These are phyloP conservation scores for Aporrectodea caliginosa DNA, from an alignment of 1,140 invertebrate genomes.

Conservation along the genomic window DNA sequence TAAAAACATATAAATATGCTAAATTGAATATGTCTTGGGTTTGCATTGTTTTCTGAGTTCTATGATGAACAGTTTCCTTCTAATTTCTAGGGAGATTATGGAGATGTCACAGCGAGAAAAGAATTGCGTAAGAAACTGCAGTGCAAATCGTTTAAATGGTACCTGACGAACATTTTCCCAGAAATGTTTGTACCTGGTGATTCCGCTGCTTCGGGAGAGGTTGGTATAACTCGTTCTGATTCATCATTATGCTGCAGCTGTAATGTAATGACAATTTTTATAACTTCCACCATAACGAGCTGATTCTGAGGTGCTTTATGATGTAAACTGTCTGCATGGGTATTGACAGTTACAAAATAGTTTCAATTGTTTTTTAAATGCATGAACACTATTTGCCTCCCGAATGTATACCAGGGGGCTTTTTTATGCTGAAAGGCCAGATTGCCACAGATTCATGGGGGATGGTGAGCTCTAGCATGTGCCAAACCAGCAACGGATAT, in stretches of 20 bases:
- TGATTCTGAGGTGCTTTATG: neutral
- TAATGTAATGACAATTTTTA: neutral
- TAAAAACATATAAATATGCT: neutral
- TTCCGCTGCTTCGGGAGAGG: constrained; percentile 61
- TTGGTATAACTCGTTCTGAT: constrained; percentile 24
- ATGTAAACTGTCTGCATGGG: neutral
- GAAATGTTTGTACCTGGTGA: constrained; percentile 64
- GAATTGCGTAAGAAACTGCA: constrained; percentile 71
- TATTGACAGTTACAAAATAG: neutral
- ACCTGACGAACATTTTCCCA: constrained; percentile 90
- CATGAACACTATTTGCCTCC: neutral
- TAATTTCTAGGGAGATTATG: constrained; percentile 1
- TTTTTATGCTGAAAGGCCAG: no score
- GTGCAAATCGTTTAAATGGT: constrained; percentile 96
- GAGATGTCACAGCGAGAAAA: constrained; percentile 66
- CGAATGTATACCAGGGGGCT: no score
- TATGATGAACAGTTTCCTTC: neutral
- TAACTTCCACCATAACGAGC: neutral
- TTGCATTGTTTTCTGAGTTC: neutral
- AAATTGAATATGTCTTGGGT: neutral
- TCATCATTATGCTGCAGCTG: neutral
- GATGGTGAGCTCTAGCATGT: no score
- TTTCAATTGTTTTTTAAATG: neutral
- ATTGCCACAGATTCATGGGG: no score
- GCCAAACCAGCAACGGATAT: no score